Evolutionary conservation across 2,888 invertebrate genomes (phyloP).

Genomic region (Sarcophaga carnaria): DNA sequence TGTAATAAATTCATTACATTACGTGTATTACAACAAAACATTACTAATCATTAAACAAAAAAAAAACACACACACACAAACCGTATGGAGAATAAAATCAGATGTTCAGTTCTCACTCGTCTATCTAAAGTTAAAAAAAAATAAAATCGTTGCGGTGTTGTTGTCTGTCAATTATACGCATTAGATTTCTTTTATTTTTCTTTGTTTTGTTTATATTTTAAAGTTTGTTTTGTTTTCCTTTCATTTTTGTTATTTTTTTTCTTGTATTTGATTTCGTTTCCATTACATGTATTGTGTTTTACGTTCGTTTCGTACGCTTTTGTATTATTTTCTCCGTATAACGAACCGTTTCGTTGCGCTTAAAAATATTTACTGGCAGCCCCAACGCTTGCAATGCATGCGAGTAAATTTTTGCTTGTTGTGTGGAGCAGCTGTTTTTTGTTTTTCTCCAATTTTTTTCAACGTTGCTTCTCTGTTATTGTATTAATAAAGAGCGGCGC

Average conservation of each 20-base stretch:
- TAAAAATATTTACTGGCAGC: conserved; percentile 75
- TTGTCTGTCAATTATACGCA: conserved; percentile 25
- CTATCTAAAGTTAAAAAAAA: no score
- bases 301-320: neutral
- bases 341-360: conserved; percentile 76
- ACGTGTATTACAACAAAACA: conserved; percentile 8
- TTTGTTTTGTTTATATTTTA: conserved; percentile 16
- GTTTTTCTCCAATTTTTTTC: conserved; percentile 23
- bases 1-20: conserved; percentile 2
- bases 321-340: conserved; percentile 43
- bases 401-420: conserved; percentile 34
- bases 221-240: conserved; percentile 15
- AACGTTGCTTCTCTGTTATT: neutral
- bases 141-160: neutral
- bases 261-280: conserved; percentile 14
- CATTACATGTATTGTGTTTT: neutral
- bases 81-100: neutral
- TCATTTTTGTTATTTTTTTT: conserved; percentile 34
- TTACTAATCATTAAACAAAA: neutral
- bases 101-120: neutral
- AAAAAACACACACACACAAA: neutral
- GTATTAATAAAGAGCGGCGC: neutral
- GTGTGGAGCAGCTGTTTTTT: conserved; percentile 47
- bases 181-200: neutral
- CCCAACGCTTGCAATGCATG: conserved; percentile 68